Percentiles rank a stretch among this genome's conserved stretches.
These are phyloP conservation scores for Druceiella hillmani DNA, from an alignment of 2,888 invertebrate genomes.

Conservation along the genomic window DNA sequence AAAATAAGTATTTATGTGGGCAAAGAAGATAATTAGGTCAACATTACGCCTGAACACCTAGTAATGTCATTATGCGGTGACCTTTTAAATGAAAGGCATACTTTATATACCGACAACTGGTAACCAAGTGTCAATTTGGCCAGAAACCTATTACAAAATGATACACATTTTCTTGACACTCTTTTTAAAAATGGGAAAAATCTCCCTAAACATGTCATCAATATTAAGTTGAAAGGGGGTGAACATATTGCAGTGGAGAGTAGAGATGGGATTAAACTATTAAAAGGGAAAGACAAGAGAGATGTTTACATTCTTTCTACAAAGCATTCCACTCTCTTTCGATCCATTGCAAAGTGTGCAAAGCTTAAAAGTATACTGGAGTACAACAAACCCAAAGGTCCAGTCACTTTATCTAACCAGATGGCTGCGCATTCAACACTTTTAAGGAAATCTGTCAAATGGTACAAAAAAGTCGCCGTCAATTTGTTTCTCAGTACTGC, in stretches of 20 bases:
- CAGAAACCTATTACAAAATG: neutral
- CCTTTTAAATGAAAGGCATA: neutral
- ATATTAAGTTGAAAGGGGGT: neutral
- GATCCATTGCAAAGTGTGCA: too few species aligned
- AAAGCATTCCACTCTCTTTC: neutral
- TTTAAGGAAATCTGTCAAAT: constrained; percentile 8
- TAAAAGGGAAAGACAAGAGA: neutral
- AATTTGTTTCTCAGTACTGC: constrained; percentile 7
- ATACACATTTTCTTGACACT: neutral
- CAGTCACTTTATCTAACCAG: constrained; percentile 11
- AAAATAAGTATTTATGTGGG: neutral
- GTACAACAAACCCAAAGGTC: constrained; percentile 5
- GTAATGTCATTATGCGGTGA: neutral
- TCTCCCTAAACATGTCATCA: neutral
- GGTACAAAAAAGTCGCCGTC: constrained; percentile 7
- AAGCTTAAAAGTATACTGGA: neutral
- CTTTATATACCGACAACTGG: neutral
- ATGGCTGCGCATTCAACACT: constrained; percentile 7
- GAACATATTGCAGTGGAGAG: neutral
- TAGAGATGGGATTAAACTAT: neutral
- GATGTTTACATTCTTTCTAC: neutral
- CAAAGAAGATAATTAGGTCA: neutral
- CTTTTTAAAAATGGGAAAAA: neutral
- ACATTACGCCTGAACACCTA: neutral
- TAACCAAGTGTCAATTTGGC: neutral